phyloP scores from a whole-genome alignment of 53 echinoderm and acorn worm species.

The Patiria pectinifera region DNA sequence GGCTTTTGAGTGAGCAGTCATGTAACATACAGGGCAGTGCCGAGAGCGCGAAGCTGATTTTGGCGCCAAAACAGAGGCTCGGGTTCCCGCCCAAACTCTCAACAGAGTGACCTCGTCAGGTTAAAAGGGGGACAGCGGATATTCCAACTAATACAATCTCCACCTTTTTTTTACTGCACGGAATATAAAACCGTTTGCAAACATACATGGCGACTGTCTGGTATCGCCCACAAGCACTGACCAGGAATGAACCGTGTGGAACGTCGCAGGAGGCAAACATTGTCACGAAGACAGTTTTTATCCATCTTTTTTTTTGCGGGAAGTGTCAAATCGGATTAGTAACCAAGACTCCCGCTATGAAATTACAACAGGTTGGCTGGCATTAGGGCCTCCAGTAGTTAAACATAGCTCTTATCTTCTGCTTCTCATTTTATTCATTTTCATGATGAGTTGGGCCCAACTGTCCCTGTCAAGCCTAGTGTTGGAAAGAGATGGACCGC shows the following conservation, averaged over 20 bases:
- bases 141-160: background rate
- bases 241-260: constrained; percentile 16
- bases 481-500: no score
- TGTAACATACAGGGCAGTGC: no score
- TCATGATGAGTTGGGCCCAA: no score
- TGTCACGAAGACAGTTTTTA: background rate
- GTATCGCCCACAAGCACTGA: background rate
- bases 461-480: no score
- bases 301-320: background rate
- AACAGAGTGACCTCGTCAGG: no score
- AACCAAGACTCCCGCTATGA: constrained; percentile 15
- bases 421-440: no score
- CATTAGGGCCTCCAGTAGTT: background rate
- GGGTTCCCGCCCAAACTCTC: no score
- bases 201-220: background rate
- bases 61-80: no score
- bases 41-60: no score
- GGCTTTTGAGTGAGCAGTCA: background rate
- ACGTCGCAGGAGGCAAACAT: background rate
- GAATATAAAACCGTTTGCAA: background rate
- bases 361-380: constrained; percentile 8
- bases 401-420: background rate
- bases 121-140: no score
- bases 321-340: constrained; percentile 33
- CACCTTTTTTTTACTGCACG: background rate